These are phyloP conservation scores for Antedon bifida DNA, from an alignment of 35 echinoderm and acorn worm species.

Conservation along the genomic window DNA sequence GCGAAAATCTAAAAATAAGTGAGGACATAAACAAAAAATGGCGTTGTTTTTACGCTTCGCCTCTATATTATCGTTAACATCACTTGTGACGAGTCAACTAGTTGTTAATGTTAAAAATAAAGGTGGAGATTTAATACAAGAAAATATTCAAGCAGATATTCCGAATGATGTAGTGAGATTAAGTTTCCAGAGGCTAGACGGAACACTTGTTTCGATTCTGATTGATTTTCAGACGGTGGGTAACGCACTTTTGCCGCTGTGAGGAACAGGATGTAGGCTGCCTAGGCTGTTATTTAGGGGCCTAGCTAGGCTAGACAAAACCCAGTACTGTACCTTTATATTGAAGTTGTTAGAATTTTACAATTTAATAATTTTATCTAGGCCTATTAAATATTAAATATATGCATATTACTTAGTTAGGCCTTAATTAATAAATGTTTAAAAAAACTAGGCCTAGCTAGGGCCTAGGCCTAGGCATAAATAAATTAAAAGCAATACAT, in stretches of 20 bases:
- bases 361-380: no score
- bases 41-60: neutral
- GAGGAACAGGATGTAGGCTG: neutral
- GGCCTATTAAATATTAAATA: no score
- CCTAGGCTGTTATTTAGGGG: neutral
- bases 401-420: no score
- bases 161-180: constrained; percentile 49
- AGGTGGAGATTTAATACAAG: constrained; percentile 87
- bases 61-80: neutral
- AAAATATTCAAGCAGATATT: constrained; percentile 59
- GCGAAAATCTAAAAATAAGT: no score
- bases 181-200: constrained; percentile 84
- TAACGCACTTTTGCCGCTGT: neutral
- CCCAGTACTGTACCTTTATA: no score
- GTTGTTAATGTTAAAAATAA: constrained; percentile 98
- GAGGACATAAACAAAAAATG: neutral
- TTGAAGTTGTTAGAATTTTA: no score
- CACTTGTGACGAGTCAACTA: constrained; percentile 29
- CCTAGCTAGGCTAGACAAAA: neutral
- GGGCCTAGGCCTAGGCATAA: no score
- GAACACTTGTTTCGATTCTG: constrained; percentile 67
- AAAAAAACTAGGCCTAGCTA: no score
- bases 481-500: no score
- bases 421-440: no score
- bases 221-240: constrained; percentile 91